Conservation (phyloP, 2,888 invertebrate genomes). For the Rhamnusium bicolor region DNA sequence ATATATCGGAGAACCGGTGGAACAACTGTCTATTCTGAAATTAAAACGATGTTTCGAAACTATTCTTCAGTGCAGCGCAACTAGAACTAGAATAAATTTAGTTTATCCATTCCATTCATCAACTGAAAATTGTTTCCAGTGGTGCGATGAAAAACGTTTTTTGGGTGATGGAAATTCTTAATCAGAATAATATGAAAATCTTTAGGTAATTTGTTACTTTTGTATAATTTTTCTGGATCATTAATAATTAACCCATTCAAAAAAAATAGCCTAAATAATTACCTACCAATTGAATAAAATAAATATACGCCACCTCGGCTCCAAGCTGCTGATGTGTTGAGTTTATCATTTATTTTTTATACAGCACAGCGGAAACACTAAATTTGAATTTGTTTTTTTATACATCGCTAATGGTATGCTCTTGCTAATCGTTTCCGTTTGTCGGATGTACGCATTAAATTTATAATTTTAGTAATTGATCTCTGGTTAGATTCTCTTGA, state of each 20-base stretch:
- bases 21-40: too few relatives aligned
- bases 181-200: too few relatives aligned
- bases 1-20: too few relatives aligned
- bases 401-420: constrained; percentile 41
- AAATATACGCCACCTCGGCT: not conserved
- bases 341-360: constrained; percentile 9
- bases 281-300: not conserved
- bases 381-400: constrained; percentile 39
- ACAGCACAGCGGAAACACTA: constrained; percentile 14
- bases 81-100: too few relatives aligned
- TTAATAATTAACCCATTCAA: not conserved
- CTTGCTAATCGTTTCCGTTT: constrained; percentile 36
- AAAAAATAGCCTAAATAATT: not conserved
- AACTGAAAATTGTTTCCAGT: too few relatives aligned
- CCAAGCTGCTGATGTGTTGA: not conserved
- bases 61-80: too few relatives aligned
- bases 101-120: too few relatives aligned
- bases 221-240: not conserved
- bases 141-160: too few relatives aligned
- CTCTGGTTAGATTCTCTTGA: constrained; percentile 61
- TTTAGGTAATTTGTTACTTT: too few relatives aligned
- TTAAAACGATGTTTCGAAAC: too few relatives aligned
- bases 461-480: constrained; percentile 62
- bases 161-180: too few relatives aligned
- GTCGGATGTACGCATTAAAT: constrained; percentile 49